These are phyloP conservation scores for Mizuhopecten yessoensis DNA, from an alignment of 1,140 invertebrate species.

Conservation along the genomic window DNA sequence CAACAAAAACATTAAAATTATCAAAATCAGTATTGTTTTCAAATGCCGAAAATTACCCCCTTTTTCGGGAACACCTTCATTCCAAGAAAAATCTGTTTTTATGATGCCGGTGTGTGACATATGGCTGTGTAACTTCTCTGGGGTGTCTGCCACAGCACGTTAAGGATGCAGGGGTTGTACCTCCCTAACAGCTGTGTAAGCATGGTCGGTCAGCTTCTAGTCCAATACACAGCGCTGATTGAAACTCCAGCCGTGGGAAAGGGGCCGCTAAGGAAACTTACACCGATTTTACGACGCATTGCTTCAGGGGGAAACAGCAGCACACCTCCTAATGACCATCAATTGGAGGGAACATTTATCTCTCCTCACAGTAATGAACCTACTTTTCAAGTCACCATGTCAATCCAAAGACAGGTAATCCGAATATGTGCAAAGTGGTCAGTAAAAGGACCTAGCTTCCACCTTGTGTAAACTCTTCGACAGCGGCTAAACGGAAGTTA, in stretches of 20 bases:
- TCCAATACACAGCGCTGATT: constrained; percentile 22
- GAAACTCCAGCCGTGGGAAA: constrained; percentile 31
- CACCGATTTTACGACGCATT: constrained; percentile 10
- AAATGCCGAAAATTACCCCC: too few species aligned
- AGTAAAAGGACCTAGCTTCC: background rate
- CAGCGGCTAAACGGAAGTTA: constrained; percentile 11
- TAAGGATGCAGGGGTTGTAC: constrained; percentile 23
- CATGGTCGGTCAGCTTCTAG: constrained; percentile 4
- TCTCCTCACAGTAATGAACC: background rate
- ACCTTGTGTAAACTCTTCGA: background rate
- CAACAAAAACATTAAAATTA: too few species aligned
- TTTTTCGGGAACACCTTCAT: too few species aligned
- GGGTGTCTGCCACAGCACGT: constrained; percentile 29
- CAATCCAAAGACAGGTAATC: constrained; percentile 36
- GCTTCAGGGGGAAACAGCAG: constrained; percentile 1
- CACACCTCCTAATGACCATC: constrained; percentile 11
- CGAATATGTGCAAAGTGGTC: constrained; percentile 19
- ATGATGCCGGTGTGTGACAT: background rate
- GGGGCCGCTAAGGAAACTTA: constrained; percentile 21
- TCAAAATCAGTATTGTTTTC: too few species aligned
- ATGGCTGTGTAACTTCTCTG: background rate
- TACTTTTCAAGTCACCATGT: constrained; percentile 27
- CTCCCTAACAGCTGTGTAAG: background rate
- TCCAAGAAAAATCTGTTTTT: background rate
- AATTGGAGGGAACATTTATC: constrained; percentile 14